Evolutionary conservation across 2,797 vertebrate genomes (phyloP).

Genomic region (Acipenser oxyrinchus): DNA sequence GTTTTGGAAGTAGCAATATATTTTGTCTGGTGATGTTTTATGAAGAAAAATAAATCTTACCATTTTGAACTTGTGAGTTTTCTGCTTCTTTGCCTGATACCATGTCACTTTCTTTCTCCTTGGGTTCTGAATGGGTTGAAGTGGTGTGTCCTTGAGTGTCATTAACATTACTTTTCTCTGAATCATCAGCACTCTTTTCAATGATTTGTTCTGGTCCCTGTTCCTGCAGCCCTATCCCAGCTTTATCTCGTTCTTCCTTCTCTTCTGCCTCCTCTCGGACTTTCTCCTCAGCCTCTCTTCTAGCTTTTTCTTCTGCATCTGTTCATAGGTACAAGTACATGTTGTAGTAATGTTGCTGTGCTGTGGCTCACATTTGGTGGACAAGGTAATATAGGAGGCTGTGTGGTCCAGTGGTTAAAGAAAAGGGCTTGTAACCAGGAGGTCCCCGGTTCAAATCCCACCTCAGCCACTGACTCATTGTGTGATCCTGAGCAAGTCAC

Average conservation of each 20-base stretch:
- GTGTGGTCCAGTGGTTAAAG: too few relatives aligned
- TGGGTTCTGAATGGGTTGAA: constrained; percentile 26
- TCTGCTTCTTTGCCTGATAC: constrained; percentile 51
- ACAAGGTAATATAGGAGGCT: too few relatives aligned
- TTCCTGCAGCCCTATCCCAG: constrained; percentile 8
- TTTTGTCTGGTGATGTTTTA: too few relatives aligned
- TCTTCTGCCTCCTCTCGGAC: constrained; percentile 53
- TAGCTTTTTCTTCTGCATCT: constrained; percentile 75
- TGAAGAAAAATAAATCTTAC: constrained; percentile 41
- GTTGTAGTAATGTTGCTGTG: too few relatives aligned
- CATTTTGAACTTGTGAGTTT: constrained; percentile 62
- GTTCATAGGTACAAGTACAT: constrained; percentile 20
- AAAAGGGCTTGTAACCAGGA: too few relatives aligned
- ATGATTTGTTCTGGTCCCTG: constrained; percentile 38
- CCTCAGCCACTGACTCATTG: too few relatives aligned
- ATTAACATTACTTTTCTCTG: constrained; percentile 33
- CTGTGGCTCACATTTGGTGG: too few relatives aligned
- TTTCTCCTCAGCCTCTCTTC: constrained; percentile 59
- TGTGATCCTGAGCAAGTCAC: too few relatives aligned
- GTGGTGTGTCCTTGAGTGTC: constrained; percentile 27
- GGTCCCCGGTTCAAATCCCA: too few relatives aligned
- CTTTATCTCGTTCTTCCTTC: background rate
- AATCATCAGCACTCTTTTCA: constrained; percentile 29
- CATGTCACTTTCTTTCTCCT: constrained; percentile 38
- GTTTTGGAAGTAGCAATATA: too few relatives aligned